Percentiles rank a stretch among this genome's conserved stretches.
phyloP scores from a whole-genome alignment of 2,888 invertebrate species.

The Sabatieria punctata region DNA sequence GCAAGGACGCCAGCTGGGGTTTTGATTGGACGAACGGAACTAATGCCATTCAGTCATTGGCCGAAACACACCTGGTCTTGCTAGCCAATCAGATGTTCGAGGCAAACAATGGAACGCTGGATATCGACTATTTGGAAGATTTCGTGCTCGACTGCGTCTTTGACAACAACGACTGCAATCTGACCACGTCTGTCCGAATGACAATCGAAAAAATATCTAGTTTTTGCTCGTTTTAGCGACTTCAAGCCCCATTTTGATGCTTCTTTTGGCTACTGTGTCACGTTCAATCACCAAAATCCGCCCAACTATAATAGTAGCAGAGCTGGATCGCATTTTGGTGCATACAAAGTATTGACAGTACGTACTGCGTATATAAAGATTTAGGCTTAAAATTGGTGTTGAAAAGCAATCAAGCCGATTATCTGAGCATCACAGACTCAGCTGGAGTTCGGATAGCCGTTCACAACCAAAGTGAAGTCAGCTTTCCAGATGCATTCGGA shows the following conservation, averaged over 20 bases:
- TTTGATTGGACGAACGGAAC: too few relatives aligned
- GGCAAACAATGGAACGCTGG: too few relatives aligned
- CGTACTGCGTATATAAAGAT: too few relatives aligned
- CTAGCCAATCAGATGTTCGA: too few relatives aligned
- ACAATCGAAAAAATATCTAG: too few relatives aligned
- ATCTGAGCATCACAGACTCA: conserved; percentile 29
- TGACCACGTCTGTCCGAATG: too few relatives aligned
- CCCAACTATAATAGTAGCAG: conserved; percentile 16
- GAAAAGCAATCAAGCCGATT: conserved; percentile 17
- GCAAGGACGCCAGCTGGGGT: too few relatives aligned
- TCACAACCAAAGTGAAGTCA: conserved; percentile 23
- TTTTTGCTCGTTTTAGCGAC: conserved; percentile 32
- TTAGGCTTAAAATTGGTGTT: conserved; percentile 19
- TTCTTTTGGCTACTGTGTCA: conserved; percentile 32
- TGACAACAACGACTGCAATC: conserved; percentile 21
- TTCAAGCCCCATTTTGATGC: conserved; percentile 25
- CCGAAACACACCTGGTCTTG: too few relatives aligned
- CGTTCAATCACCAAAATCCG: conserved; percentile 29
- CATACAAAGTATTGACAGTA: too few relatives aligned
- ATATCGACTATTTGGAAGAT: too few relatives aligned
- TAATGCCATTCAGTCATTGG: too few relatives aligned
- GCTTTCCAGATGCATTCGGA: conserved; percentile 26
- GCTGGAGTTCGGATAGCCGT: conserved; percentile 33
- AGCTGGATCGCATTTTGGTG: conserved; percentile 32
- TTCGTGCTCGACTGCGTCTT: conserved; percentile 25